A percentile compares a stretch with the other conserved stretches of the same genome.
Evolutionary conservation across 37 sponge, comb jelly and placozoan species (phyloP).

Genomic region (Chondrosia reniformis): DNA sequence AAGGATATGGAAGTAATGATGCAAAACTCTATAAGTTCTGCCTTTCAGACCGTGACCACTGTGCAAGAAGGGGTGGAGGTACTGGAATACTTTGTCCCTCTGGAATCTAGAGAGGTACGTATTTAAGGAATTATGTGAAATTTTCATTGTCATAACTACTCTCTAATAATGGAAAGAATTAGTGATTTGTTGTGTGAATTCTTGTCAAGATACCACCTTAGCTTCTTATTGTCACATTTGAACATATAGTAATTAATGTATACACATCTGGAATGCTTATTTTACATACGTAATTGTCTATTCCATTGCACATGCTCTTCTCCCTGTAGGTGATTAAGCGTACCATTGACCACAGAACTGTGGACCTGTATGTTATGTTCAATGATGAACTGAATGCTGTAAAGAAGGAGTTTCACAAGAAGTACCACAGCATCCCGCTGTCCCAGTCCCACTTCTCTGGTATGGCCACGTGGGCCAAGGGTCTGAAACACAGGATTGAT

Average conservation of each 20-base stretch:
- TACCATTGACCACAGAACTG: slow-evolving; percentile 87
- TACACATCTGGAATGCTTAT: no score
- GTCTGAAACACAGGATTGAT: slow-evolving; percentile 90
- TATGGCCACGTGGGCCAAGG: slow-evolving; percentile 81
- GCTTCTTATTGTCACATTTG: background rate
- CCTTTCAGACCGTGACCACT: slow-evolving; percentile 75
- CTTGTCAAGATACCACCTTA: no score
- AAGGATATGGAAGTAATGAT: slow-evolving; percentile 99
- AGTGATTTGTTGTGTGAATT: no score
- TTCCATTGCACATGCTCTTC: background rate
- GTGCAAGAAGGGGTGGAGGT: slow-evolving; percentile 92
- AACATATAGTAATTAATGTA: background rate
- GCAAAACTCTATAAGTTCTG: slow-evolving; percentile 89
- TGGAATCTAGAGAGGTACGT: slow-evolving; percentile 85
- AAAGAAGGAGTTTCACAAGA: slow-evolving; percentile 88
- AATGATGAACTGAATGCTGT: slow-evolving; percentile 88
- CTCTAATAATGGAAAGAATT: no score
- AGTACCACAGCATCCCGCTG: slow-evolving; percentile 57
- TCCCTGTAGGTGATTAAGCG: slow-evolving; percentile 81
- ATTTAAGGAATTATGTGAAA: no score
- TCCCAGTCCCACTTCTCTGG: slow-evolving; percentile 80
- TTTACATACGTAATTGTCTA: background rate
- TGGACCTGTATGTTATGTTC: slow-evolving; percentile 86
- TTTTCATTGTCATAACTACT: no score
- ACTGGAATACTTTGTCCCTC: slow-evolving; percentile 84